Evolutionary conservation across 2,113 vertebrate species (phyloP).

Genomic region (Uropsilus gracilis): DNA sequence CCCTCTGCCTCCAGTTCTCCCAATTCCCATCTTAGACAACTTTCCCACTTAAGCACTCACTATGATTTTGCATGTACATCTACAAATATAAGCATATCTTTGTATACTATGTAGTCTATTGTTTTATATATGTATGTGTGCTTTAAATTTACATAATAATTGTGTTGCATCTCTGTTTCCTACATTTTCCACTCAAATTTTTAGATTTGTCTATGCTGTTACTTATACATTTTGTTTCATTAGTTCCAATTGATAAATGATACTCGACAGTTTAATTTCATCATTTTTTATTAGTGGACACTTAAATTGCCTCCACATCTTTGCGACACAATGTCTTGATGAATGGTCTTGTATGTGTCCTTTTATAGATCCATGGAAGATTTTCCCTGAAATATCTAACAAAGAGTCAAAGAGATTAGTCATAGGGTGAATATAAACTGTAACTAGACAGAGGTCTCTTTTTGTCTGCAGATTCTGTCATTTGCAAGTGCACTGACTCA

Average conservation of each 20-base stretch:
- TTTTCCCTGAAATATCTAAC: neutral
- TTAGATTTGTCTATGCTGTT: neutral
- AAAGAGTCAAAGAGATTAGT: constrained; percentile 21
- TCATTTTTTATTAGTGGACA: neutral
- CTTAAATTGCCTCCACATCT: neutral
- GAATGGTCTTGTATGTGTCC: neutral
- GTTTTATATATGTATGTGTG: neutral
- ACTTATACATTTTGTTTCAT: neutral
- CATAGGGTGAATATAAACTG: neutral
- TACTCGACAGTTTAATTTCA: neutral
- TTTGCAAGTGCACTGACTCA: neutral
- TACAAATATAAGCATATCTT: neutral
- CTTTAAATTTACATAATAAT: neutral
- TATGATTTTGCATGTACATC: neutral
- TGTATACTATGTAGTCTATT: neutral
- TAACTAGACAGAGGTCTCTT: neutral
- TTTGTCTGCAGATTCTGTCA: neutral
- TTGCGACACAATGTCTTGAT: neutral
- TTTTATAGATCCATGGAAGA: neutral
- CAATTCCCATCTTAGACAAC: neutral
- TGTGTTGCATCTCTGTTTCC: neutral
- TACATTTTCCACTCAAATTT: neutral
- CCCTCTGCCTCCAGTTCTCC: neutral
- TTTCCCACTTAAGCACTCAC: neutral
- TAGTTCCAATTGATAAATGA: neutral